Evolutionary conservation across 2,888 invertebrate genomes (phyloP).

Genomic region (Malthinus seriepunctatus): DNA sequence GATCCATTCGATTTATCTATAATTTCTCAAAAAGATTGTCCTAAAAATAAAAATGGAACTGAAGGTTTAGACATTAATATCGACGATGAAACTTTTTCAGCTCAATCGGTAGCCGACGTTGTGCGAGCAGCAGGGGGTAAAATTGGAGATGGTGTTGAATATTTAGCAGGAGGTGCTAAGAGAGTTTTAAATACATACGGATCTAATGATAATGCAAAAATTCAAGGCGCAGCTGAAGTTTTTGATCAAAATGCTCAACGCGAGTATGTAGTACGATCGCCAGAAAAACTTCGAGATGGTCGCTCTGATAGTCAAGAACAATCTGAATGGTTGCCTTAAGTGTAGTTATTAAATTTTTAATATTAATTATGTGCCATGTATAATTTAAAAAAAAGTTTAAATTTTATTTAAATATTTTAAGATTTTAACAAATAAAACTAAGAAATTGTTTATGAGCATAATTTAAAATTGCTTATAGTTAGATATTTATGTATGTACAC

Average conservation of each 20-base stretch:
- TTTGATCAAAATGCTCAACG: neutral
- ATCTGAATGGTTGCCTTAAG: neutral
- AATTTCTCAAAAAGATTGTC: slow-evolving; percentile 73
- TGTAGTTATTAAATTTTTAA: no score
- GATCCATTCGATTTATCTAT: slow-evolving; percentile 77
- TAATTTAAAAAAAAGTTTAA: no score
- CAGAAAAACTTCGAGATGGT: neutral
- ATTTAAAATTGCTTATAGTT: no score
- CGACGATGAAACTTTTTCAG: slow-evolving; percentile 75
- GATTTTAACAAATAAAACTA: no score
- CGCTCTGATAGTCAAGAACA: neutral
- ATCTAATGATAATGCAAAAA: neutral
- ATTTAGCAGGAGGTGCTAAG: slow-evolving; percentile 70
- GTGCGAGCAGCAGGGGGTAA: slow-evolving; percentile 74
- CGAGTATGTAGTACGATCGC: no score
- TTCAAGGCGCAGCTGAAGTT: neutral
- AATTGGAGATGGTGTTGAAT: slow-evolving; percentile 69
- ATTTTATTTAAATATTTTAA: no score
- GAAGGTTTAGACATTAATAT: slow-evolving; percentile 71
- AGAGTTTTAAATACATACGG: slow-evolving; percentile 59
- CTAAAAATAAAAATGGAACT: slow-evolving; percentile 62
- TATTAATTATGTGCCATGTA: no score
- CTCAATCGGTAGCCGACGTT: slow-evolving; percentile 71
- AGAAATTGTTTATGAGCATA: no score
- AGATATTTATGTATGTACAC: no score